Evolutionary conservation across 2,888 invertebrate species (phyloP), one percentile per base, ranked within the genome.

Genomic region (Stenichneumon culpator): DNA sequence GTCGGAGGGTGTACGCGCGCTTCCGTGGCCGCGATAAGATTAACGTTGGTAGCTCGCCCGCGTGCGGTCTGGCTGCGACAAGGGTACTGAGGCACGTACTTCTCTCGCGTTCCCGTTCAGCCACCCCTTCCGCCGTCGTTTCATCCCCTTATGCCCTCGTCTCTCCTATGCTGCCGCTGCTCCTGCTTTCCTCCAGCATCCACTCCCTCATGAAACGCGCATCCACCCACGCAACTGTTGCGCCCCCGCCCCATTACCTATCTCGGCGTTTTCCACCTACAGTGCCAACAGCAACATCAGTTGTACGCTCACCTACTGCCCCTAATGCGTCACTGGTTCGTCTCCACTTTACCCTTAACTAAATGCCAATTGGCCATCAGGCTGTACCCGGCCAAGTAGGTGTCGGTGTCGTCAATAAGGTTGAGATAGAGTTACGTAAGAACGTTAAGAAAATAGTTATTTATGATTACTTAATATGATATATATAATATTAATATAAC

Each of bases 191-290:
- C 54, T 82, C 82, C 82, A 85, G 75, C 83, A 79, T 86, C 88
- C 86, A 87, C 87, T 88, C 88, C 86, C 87, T 88, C 90, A 90
- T 91, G 91, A 90, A 91, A 89, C 91, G 93, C 93, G 93, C 93
- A 93, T 90, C 92, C 90, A 93, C 91, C 93, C 91, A 93, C 93
- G 93, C 92, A 93, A 93, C 93, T 93, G 93, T 93, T 93, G 92
- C 93, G 91, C 92, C 91, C 92, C 92, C 90, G 90, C 89, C 83
- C 84, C 83, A 85, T 86, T 84, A 83, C 83, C 86, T 72, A 85
- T 88, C 86, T 86, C 67, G 74, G 52, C 78, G 82, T 74, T 82
- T 70, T 69, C 74, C 32, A 79, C 72, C 78, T 69, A 68, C 78
- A 47, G 63, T 78, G 78, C 60, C 73, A 57, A 36, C 54, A 47